Conservation (phyloP, 2,888 invertebrate genomes). For the Eilema depressum region DNA sequence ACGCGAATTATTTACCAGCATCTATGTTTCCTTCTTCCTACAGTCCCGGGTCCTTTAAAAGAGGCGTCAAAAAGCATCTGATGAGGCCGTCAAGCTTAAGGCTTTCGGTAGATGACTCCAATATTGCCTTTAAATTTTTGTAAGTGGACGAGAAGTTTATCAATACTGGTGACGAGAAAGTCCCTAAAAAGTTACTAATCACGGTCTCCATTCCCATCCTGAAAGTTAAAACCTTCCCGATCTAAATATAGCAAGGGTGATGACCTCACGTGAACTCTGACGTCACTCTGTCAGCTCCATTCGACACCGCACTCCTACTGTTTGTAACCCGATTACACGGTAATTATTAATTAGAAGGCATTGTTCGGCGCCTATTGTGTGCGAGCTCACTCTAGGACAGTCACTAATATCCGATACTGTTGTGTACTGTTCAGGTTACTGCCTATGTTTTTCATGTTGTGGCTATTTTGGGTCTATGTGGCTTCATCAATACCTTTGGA, state of each 20-base stretch:
- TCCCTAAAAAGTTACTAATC: no score
- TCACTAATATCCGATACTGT: neutral
- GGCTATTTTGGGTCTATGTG: neutral
- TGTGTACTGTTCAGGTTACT: neutral
- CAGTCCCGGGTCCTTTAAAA: no score
- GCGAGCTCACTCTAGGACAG: neutral
- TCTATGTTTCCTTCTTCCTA: no score
- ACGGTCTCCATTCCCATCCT: neutral
- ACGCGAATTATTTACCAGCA: no score
- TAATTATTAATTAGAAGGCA: slow-evolving; percentile 41
- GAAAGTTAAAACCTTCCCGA: neutral
- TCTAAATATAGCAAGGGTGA: neutral
- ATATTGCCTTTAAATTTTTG: no score
- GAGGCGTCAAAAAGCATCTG: no score
- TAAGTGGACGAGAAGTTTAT: no score
- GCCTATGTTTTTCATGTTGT: neutral
- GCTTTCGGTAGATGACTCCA: no score
- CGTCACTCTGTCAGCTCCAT: slow-evolving; percentile 4
- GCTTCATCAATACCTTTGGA: no score
- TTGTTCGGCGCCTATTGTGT: slow-evolving; percentile 35
- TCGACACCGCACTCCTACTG: slow-evolving; percentile 21
- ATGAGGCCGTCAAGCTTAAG: no score
- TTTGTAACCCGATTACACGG: slow-evolving; percentile 35
- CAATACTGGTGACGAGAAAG: no score
- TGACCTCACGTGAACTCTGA: neutral